These are phyloP conservation scores for Tachyglossus aculeatus DNA, from an alignment of 2,797 vertebrate species.

Conservation along the genomic window DNA sequence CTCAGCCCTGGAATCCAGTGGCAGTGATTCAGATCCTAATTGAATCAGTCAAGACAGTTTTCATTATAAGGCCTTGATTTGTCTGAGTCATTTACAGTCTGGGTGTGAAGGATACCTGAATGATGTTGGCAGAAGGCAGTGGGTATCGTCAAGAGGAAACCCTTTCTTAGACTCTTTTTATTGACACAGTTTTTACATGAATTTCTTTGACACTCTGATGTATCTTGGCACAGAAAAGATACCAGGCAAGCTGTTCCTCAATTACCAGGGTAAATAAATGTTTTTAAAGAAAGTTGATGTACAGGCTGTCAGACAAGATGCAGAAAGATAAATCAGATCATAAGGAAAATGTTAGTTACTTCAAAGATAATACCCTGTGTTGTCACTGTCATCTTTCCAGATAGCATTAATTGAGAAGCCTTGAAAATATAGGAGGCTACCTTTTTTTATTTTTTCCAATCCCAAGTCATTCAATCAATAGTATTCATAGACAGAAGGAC, in stretches of 20 bases:
- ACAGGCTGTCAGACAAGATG: not conserved
- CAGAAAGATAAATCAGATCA: too few species aligned
- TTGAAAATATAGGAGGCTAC: too few species aligned
- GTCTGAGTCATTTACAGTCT: not conserved
- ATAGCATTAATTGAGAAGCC: too few species aligned
- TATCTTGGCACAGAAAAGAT: conserved; percentile 45
- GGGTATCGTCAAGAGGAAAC: not conserved
- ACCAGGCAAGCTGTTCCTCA: conserved; percentile 28
- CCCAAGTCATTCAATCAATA: too few species aligned
- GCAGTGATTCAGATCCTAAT: too few species aligned
- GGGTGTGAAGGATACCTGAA: conserved; percentile 8
- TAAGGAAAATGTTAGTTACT: too few species aligned
- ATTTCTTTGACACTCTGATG: conserved; percentile 42
- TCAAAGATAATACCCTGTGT: too few species aligned
- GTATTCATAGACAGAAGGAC: too few species aligned
- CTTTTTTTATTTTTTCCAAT: too few species aligned
- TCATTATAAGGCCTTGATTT: not conserved
- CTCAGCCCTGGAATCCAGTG: too few species aligned
- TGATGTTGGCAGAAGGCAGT: conserved; percentile 1
- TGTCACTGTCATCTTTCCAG: too few species aligned
- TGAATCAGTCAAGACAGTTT: too few species aligned
- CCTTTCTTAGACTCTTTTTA: conserved; percentile 20
- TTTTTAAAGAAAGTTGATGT: conserved; percentile 27
- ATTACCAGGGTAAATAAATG: conserved; percentile 31
- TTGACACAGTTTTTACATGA: conserved; percentile 1